phyloP scores from a whole-genome alignment of 2,888 invertebrate genomes.

The Andrena camellia region DNA sequence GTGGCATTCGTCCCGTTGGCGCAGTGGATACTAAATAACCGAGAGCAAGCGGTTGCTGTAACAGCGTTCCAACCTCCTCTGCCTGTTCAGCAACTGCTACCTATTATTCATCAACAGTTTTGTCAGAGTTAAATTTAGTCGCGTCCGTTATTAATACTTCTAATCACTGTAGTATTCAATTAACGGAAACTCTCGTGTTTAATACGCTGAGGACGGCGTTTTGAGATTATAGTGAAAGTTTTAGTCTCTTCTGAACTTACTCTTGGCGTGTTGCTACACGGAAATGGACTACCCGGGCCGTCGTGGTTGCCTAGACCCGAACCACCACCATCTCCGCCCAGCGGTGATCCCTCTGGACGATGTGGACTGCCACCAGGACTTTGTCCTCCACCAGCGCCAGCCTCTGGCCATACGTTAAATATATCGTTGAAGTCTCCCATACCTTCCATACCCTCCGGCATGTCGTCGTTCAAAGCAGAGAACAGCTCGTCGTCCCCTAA shows the following conservation, averaged over 20 bases:
- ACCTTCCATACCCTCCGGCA: slow-evolving; percentile 90
- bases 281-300: slow-evolving; percentile 86
- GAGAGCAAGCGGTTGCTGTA: slow-evolving; percentile 99
- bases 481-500: slow-evolving; percentile 90
- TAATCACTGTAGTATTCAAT: no score
- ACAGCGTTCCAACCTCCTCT: slow-evolving; percentile 94
- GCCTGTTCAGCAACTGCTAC: slow-evolving; percentile 85
- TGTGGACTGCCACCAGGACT: slow-evolving; percentile 88
- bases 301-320: slow-evolving; percentile 84
- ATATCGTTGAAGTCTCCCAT: slow-evolving; percentile 92
- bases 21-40: slow-evolving; percentile 99
- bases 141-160: background rate
- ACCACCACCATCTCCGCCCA: slow-evolving; percentile 83
- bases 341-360: slow-evolving; percentile 82
- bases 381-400: slow-evolving; percentile 86
- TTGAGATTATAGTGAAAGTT: background rate
- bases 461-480: slow-evolving; percentile 88
- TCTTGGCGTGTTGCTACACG: slow-evolving; percentile 86
- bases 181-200: no score
- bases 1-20: slow-evolving; percentile 95
- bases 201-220: no score
- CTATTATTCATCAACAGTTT: slow-evolving; percentile 72
- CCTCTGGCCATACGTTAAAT: slow-evolving; percentile 90
- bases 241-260: slow-evolving; percentile 78
- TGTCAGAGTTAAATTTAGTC: background rate